Evolutionary conservation across 2,113 vertebrate species (phyloP).

Genomic region (Cryptomyrus ogoouensis): DNA sequence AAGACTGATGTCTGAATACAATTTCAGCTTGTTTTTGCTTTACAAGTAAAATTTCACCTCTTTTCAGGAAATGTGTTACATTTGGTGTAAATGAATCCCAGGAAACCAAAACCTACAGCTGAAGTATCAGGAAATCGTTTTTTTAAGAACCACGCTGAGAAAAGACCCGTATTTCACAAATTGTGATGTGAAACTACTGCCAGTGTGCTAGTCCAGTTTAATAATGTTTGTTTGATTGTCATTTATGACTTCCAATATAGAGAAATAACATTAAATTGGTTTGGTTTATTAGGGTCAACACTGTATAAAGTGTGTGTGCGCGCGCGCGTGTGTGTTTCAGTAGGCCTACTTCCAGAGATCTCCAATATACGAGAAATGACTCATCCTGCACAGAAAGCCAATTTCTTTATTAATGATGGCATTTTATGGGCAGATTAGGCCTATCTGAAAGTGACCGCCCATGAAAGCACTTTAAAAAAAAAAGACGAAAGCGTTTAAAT

Average conservation of each 20-base stretch:
- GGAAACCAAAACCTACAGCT: background rate
- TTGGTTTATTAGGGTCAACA: background rate
- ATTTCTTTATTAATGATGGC: background rate
- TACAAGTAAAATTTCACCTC: background rate
- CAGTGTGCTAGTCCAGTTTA: background rate
- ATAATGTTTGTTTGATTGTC: background rate
- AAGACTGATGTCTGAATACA: background rate
- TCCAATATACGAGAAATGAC: background rate
- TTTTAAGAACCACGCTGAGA: background rate
- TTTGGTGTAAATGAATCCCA: background rate
- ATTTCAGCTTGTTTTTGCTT: background rate
- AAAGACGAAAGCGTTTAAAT: background rate
- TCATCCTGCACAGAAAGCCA: background rate
- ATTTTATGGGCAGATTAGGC: background rate
- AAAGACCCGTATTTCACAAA: background rate
- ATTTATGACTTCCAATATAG: conserved; percentile 1
- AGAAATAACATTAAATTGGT: background rate
- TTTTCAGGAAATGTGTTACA: background rate
- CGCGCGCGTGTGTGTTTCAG: background rate
- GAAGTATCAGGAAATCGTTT: background rate
- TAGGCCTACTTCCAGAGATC: background rate
- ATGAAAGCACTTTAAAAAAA: background rate
- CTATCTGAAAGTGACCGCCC: background rate
- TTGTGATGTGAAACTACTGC: background rate
- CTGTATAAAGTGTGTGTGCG: background rate